These are phyloP conservation scores for Porites lutea DNA, from an alignment of 64 coral and sea anemone genomes.

Conservation along the genomic window DNA sequence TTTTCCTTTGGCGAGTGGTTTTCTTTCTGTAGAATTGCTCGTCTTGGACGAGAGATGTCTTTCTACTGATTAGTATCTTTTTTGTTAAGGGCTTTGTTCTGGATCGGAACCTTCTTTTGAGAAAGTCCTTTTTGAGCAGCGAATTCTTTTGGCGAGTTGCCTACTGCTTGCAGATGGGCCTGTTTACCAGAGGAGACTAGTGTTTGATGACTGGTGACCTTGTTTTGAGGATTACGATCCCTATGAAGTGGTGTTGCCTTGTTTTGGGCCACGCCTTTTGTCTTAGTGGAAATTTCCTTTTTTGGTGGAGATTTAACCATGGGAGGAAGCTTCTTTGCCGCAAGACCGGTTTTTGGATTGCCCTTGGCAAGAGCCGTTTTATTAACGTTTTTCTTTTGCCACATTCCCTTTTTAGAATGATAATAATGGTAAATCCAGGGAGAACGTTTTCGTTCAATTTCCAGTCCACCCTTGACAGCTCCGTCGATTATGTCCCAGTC, in stretches of 20 bases:
- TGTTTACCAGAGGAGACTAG: too few species aligned
- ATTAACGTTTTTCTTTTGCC: background rate
- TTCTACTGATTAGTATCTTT: background rate
- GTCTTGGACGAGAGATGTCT: background rate
- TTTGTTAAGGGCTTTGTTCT: background rate
- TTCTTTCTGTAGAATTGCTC: too few species aligned
- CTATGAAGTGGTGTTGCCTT: background rate
- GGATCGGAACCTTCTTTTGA: background rate
- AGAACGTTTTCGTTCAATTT: constrained; percentile 39
- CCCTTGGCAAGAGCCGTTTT: background rate
- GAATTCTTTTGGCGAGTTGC: too few species aligned
- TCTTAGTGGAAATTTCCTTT: background rate
- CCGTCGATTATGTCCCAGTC: constrained; percentile 75
- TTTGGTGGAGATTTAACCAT: too few species aligned
- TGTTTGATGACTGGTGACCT: too few species aligned
- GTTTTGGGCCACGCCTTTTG: background rate
- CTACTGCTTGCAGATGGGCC: too few species aligned
- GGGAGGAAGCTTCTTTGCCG: background rate
- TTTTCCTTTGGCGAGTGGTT: background rate
- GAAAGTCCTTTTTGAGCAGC: too few species aligned
- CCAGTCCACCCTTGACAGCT: constrained; percentile 36
- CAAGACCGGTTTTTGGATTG: background rate
- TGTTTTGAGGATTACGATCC: too few species aligned
- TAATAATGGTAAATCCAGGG: constrained; percentile 63
- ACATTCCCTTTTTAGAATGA: constrained; percentile 65